A percentile compares a stretch with the other conserved stretches of the same genome.
Evolutionary conservation across 2,113 vertebrate genomes (phyloP).

Genomic region (Nyctereutes procyonoides): DNA sequence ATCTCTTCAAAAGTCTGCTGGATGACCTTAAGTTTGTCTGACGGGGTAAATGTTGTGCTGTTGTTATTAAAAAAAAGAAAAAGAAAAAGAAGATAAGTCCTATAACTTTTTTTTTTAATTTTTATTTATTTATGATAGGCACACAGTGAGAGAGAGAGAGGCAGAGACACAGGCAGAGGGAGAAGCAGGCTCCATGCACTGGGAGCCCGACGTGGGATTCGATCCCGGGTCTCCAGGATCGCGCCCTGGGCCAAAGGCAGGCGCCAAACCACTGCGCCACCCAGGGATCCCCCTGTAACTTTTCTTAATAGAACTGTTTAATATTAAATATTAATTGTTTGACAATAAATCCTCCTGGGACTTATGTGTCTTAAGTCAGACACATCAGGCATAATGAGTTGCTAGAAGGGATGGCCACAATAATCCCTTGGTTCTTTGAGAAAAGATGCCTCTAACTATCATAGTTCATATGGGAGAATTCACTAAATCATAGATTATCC

Average conservation of each 20-base stretch:
- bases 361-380: background rate
- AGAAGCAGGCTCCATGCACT: no score
- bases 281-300: no score
- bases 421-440: background rate
- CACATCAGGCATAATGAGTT: background rate
- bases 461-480: background rate
- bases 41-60: conserved; percentile 98
- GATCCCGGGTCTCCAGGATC: no score
- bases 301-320: conserved; percentile 3
- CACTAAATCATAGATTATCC: background rate
- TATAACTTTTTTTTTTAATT: conserved; percentile 29
- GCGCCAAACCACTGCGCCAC: no score
- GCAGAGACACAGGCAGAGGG: no score
- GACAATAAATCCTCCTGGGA: background rate
- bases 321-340: background rate
- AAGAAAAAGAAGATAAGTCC: background rate
- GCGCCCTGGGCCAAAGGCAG: no score
- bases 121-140: no score
- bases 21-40: conserved; percentile 98
- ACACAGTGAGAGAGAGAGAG: no score
- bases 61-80: background rate
- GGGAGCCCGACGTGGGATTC: no score
- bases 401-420: background rate
- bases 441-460: background rate
- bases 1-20: conserved; percentile 99